Percentiles rank a stretch among this genome's conserved stretches.
Evolutionary conservation across 2,113 vertebrate species (phyloP).

Genomic region (Pelusios castaneus): DNA sequence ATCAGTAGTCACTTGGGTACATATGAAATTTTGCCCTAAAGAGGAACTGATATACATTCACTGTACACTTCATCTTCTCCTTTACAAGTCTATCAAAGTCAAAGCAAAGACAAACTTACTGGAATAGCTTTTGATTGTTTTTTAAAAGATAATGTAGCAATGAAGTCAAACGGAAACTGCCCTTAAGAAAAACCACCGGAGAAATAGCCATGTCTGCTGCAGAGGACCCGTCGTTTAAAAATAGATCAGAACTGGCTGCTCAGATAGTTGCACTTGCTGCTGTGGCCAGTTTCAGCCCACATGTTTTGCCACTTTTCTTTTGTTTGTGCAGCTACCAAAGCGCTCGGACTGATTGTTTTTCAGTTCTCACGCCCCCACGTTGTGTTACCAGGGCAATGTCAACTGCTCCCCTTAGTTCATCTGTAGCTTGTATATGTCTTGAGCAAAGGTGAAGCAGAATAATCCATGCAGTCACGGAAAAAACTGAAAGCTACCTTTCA

Average conservation of each 20-base stretch:
- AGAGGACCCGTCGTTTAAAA: neutral
- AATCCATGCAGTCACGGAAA: neutral
- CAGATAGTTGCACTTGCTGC: neutral
- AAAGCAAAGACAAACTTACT: neutral
- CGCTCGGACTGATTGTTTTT: neutral
- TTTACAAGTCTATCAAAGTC: neutral
- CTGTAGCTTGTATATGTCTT: neutral
- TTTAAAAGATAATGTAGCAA: too few relatives aligned
- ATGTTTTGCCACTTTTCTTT: rapidly evolving
- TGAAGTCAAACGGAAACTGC: neutral
- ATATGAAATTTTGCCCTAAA: too few relatives aligned
- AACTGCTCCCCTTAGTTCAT: neutral
- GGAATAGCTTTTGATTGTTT: neutral
- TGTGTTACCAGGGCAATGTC: neutral
- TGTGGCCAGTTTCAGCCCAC: neutral
- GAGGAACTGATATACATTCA: neutral
- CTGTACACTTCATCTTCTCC: neutral
- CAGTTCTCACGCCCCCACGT: neutral
- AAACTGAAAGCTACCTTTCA: neutral
- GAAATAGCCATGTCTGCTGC: neutral
- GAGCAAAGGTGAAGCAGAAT: too few relatives aligned
- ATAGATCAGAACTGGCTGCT: neutral
- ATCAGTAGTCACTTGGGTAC: neutral
- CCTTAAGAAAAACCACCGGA: neutral
- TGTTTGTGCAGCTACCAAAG: neutral